A percentile compares a stretch with the other conserved stretches of the same genome.
Evolutionary conservation across 2,113 vertebrate genomes (phyloP).

Genomic region (Burhinus bistriatus): DNA sequence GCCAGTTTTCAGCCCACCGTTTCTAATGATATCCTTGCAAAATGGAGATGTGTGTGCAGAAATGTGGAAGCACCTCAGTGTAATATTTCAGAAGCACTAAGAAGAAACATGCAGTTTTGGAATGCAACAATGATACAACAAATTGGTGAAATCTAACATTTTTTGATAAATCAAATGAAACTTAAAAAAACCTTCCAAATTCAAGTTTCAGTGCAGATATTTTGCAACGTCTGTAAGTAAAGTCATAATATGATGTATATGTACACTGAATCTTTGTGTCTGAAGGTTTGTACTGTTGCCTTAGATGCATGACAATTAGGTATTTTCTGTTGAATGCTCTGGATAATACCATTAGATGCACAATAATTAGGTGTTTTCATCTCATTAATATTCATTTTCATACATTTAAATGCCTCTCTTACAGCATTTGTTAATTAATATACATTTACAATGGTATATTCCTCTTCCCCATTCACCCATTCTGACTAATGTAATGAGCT

Average conservation of each 20-base stretch:
- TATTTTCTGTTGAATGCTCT: slow-evolving; percentile 47
- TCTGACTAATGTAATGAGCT: slow-evolving; percentile 61
- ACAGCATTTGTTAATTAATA: slow-evolving; percentile 60
- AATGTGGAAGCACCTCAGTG: neutral
- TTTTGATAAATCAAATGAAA: neutral
- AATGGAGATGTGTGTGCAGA: neutral
- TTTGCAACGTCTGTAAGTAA: neutral
- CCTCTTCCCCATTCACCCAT: slow-evolving; percentile 44
- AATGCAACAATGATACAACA: neutral
- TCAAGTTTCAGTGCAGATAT: neutral
- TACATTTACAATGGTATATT: slow-evolving; percentile 59
- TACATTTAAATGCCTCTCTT: slow-evolving; percentile 62
- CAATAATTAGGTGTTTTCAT: slow-evolving; percentile 62
- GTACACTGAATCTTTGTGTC: slow-evolving; percentile 13
- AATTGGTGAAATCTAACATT: neutral
- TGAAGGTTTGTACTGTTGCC: slow-evolving; percentile 17
- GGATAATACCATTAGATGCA: slow-evolving; percentile 60
- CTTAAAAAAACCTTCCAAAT: neutral
- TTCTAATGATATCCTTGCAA: neutral
- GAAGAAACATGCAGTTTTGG: neutral
- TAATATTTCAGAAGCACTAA: neutral
- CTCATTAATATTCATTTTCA: slow-evolving; percentile 68
- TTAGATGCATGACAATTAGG: slow-evolving; percentile 58
- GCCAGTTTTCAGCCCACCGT: neutral
- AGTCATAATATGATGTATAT: neutral